A percentile compares a stretch with the other conserved stretches of the same genome.
These are phyloP conservation scores for Halesus radiatus DNA, from an alignment of 1,140 invertebrate genomes.

Conservation along the genomic window DNA sequence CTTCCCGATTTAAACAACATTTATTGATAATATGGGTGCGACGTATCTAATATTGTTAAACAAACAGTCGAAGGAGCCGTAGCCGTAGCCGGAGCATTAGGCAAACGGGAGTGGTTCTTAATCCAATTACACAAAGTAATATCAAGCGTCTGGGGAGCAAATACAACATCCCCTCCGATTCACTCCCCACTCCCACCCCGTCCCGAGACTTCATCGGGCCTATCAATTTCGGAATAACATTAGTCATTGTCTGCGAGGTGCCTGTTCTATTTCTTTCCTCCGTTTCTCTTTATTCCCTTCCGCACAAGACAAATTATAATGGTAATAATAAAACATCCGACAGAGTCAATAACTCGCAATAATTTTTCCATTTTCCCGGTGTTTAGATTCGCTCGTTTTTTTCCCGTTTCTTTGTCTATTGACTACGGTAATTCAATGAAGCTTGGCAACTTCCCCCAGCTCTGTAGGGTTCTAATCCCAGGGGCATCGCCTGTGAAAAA, in stretches of 20 bases:
- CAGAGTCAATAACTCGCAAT: slow-evolving; percentile 55
- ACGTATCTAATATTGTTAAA: slow-evolving; percentile 55
- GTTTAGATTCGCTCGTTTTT: slow-evolving; percentile 41
- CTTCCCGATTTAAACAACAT: too few species aligned
- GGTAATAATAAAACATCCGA: slow-evolving; percentile 54
- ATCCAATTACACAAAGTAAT: slow-evolving; percentile 58
- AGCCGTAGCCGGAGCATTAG: slow-evolving; percentile 29
- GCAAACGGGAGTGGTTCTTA: slow-evolving; percentile 59
- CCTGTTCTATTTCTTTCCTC: slow-evolving; percentile 53
- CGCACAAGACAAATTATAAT: slow-evolving; percentile 54
- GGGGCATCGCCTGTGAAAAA: slow-evolving; percentile 49
- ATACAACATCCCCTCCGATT: slow-evolving; percentile 6
- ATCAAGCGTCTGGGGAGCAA: slow-evolving; percentile 49
- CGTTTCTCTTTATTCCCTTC: slow-evolving; percentile 32
- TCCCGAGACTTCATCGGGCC: slow-evolving; percentile 43
- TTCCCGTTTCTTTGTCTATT: slow-evolving; percentile 44
- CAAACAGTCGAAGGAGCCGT: slow-evolving; percentile 54
- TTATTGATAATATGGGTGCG: slow-evolving; percentile 24
- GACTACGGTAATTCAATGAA: slow-evolving; percentile 50
- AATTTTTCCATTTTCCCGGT: slow-evolving; percentile 56
- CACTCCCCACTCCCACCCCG: not conserved
- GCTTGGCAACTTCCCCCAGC: slow-evolving; percentile 34
- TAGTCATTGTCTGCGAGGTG: slow-evolving; percentile 58
- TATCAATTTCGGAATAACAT: slow-evolving; percentile 58
- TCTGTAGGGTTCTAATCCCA: slow-evolving; percentile 46